Percentiles rank a stretch among this genome's conserved stretches.
Conservation (phyloP, 1,140 invertebrate species). For the Spodoptera litura region DNA sequence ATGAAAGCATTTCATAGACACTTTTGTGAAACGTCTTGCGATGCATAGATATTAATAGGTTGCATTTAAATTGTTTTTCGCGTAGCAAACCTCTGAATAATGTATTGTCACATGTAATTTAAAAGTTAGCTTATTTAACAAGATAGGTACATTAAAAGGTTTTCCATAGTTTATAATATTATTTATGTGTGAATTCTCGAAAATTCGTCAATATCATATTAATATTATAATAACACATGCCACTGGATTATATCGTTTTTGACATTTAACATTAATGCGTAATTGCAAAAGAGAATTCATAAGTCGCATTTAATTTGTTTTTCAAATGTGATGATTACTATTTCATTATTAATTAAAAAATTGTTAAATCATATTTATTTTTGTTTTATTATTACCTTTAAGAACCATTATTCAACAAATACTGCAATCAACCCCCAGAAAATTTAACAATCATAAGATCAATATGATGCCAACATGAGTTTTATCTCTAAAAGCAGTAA, state of each 20-base stretch:
- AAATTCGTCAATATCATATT: slow-evolving; percentile 15
- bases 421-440: too few species aligned
- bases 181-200: not conserved
- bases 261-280: slow-evolving; percentile 35
- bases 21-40: not conserved
- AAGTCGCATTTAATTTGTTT: slow-evolving; percentile 67
- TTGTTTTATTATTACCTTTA: slow-evolving; percentile 48
- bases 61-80: slow-evolving; percentile 8
- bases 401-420: not conserved
- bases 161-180: slow-evolving; percentile 4
- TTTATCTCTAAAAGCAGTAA: too few species aligned
- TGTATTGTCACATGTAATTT: slow-evolving; percentile 4
- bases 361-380: slow-evolving; percentile 50
- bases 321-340: slow-evolving; percentile 67
- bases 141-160: not conserved
- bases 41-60: slow-evolving; percentile 2
- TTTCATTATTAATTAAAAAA: slow-evolving; percentile 72
- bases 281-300: slow-evolving; percentile 65
- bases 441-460: too few species aligned
- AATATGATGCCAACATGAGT: not conserved
- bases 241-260: slow-evolving; percentile 23
- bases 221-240: slow-evolving; percentile 7
- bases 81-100: not conserved
- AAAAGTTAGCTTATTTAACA: slow-evolving; percentile 3
- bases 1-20: slow-evolving; percentile 33